Evolutionary conservation across 2,113 vertebrate genomes (phyloP).

Genomic region (Tragelaphus scriptus): DNA sequence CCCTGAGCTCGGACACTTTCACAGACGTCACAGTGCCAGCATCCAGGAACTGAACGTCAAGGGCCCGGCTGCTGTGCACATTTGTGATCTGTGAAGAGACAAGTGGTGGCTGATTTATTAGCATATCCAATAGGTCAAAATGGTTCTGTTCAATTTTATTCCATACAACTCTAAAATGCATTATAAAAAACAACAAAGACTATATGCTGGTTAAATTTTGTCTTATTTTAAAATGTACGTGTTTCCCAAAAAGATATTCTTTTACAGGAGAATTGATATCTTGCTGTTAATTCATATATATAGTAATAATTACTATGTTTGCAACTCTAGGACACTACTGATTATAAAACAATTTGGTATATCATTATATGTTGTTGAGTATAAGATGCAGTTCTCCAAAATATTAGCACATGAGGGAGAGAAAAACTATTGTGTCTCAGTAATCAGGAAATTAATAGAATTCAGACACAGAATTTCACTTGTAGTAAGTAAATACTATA

Average conservation of each 20-base stretch:
- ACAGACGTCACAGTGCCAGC: constrained; percentile 87
- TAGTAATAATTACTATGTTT: background rate
- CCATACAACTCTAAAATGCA: background rate
- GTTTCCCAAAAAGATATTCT: background rate
- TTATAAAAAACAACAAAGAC: background rate
- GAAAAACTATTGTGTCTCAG: background rate
- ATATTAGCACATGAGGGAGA: background rate
- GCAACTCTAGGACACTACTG: background rate
- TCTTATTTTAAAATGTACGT: background rate
- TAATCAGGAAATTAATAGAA: background rate
- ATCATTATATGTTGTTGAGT: background rate
- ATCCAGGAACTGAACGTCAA: constrained; percentile 91
- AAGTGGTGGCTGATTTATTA: background rate
- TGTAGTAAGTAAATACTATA: background rate
- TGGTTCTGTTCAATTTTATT: background rate
- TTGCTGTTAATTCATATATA: constrained; percentile 8
- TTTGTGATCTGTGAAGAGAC: constrained; percentile 86
- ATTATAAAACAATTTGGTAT: background rate
- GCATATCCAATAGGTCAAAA: background rate
- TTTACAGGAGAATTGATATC: background rate
- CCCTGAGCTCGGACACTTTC: constrained; percentile 91
- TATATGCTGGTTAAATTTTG: background rate
- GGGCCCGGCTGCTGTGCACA: constrained; percentile 86
- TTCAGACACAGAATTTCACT: constrained; percentile 5
- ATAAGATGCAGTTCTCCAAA: background rate